phyloP scores from a whole-genome alignment of 2,888 invertebrate species.

The Craniophora ligustri region DNA sequence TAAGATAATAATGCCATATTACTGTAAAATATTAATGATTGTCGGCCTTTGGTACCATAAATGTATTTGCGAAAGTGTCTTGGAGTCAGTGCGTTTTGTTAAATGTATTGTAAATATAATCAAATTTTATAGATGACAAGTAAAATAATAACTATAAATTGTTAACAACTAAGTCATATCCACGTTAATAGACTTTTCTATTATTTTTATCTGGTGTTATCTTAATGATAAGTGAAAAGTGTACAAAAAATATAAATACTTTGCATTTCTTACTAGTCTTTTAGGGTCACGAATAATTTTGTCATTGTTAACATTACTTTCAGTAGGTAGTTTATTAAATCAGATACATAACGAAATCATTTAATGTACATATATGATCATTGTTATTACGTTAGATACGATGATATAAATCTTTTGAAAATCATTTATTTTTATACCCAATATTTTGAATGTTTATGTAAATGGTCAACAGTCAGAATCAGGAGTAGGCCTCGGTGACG shows the following conservation, averaged over 20 bases:
- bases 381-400: constrained; percentile 71
- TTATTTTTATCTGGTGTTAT: constrained; percentile 86
- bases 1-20: constrained; percentile 57
- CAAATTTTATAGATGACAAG: constrained; percentile 57
- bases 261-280: constrained; percentile 87
- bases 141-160: constrained; percentile 68
- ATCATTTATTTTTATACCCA: constrained; percentile 85
- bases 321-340: constrained; percentile 65
- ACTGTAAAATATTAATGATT: constrained; percentile 51
- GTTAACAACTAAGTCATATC: constrained; percentile 87
- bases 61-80: constrained; percentile 52
- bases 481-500: constrained; percentile 64
- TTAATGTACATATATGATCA: constrained; percentile 69
- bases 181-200: constrained; percentile 79
- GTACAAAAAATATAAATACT: constrained; percentile 84
- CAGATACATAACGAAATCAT: constrained; percentile 57
- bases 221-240: constrained; percentile 85
- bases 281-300: constrained; percentile 80
- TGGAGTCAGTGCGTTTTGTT: constrained; percentile 60
- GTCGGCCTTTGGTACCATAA: constrained; percentile 38
- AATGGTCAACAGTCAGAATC: constrained; percentile 61
- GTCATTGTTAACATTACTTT: constrained; percentile 65
- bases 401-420: constrained; percentile 73
- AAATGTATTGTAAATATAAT: constrained; percentile 64
- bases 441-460: constrained; percentile 81